Conservation (phyloP, 2,888 invertebrate genomes). For the Willowsia nigromaculata region DNA sequence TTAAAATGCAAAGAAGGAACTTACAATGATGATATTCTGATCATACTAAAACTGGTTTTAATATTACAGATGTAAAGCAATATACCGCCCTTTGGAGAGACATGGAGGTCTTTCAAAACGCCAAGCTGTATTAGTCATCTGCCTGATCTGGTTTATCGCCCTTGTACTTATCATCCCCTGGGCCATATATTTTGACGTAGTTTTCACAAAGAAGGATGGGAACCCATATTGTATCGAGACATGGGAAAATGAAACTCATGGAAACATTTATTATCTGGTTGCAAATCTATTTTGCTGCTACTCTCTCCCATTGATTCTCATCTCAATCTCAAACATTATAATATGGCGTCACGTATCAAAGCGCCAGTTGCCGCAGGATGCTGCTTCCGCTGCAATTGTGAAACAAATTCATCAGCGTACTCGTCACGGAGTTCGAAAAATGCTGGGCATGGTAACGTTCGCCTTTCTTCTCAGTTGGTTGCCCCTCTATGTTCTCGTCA, state of each 20-base stretch:
- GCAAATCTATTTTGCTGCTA: constrained; percentile 94
- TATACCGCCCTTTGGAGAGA: constrained; percentile 93
- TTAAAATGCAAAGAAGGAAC: too few relatives aligned
- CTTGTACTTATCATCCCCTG: constrained; percentile 80
- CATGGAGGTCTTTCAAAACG: constrained; percentile 80
- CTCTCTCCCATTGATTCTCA: constrained; percentile 92
- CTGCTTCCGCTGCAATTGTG: constrained; percentile 79
- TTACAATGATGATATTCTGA: too few relatives aligned
- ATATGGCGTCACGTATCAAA: constrained; percentile 95
- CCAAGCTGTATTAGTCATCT: constrained; percentile 80
- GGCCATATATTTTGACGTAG: constrained; percentile 80
- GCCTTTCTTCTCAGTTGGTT: constrained; percentile 96
- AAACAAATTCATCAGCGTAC: constrained; percentile 90
- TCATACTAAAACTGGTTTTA: too few relatives aligned
- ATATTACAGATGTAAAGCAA: constrained; percentile 97
- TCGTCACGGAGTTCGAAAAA: constrained; percentile 96
- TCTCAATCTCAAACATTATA: constrained; percentile 93
- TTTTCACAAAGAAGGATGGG: constrained; percentile 52
- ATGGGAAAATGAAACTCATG: constrained; percentile 92
- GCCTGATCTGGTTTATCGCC: constrained; percentile 80
- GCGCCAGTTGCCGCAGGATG: constrained; percentile 88
- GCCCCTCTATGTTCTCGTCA: constrained; percentile 93
- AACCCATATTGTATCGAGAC: constrained; percentile 88
- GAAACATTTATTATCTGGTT: constrained; percentile 91
- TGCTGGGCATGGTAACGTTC: constrained; percentile 94